Conservation (phyloP, 2,888 invertebrate species). For the Gerosis bhagava region DNA sequence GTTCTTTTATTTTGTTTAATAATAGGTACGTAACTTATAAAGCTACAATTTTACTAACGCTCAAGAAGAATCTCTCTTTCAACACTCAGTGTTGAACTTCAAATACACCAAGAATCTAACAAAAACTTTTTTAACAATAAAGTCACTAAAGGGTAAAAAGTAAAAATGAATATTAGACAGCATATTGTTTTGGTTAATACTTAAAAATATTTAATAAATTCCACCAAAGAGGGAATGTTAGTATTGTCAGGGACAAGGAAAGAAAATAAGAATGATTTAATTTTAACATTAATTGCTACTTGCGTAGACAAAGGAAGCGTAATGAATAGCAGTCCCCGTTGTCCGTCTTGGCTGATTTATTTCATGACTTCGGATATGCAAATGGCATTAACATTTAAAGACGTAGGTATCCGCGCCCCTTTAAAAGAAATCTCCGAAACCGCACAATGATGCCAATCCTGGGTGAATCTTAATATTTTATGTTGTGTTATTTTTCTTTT, state of each 20-base stretch:
- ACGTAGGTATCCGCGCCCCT: constrained; percentile 65
- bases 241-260: constrained; percentile 25
- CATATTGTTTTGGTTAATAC: too few relatives aligned
- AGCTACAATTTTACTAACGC: neutral
- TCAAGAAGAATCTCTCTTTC: too few relatives aligned
- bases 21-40: constrained; percentile 1
- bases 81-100: too few relatives aligned
- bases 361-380: constrained; percentile 82
- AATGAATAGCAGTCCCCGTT: constrained; percentile 74
- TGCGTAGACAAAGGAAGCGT: constrained; percentile 67
- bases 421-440: constrained; percentile 64
- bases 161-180: too few relatives aligned
- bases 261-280: constrained; percentile 44
- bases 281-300: constrained; percentile 68
- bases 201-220: too few relatives aligned
- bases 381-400: constrained; percentile 81
- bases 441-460: constrained; percentile 80
- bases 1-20: constrained; percentile 33
- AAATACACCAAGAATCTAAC: too few relatives aligned
- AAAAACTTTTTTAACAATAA: too few relatives aligned
- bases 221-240: constrained; percentile 15
- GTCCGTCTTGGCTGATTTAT: constrained; percentile 81
- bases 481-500: constrained; percentile 80
- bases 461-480: constrained; percentile 82
- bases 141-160: too few relatives aligned